A percentile compares a stretch with the other conserved stretches of the same genome.
These are phyloP conservation scores for Tortrix viridana DNA, from an alignment of 2,888 invertebrate genomes.

Conservation along the genomic window DNA sequence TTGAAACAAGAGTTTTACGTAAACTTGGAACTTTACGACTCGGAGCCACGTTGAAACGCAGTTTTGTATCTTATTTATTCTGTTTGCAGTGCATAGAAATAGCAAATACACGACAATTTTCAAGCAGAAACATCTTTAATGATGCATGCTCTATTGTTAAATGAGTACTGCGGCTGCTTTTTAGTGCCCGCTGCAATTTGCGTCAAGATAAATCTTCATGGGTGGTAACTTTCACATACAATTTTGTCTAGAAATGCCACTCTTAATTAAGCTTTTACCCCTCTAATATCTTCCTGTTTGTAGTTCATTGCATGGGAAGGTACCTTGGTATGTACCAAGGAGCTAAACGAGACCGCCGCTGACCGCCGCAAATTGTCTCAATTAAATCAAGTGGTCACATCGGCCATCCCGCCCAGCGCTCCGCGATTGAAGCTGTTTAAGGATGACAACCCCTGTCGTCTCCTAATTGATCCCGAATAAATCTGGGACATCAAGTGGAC, in stretches of 20 bases:
- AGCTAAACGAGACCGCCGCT: conserved; percentile 33
- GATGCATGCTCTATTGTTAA: conserved; percentile 1
- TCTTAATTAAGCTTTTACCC: conserved; percentile 7
- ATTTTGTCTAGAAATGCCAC: conserved; percentile 9
- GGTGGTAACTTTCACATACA: neutral
- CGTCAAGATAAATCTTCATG: no score
- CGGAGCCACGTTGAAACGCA: neutral
- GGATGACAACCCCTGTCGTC: conserved; percentile 51
- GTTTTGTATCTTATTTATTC: conserved; percentile 4
- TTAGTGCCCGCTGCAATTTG: neutral
- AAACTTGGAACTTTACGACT: conserved; percentile 38
- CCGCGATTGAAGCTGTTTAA: conserved; percentile 55
- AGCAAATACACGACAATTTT: neutral
- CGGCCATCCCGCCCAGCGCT: conserved; percentile 49
- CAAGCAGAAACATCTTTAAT: neutral
- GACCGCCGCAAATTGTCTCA: conserved; percentile 60
- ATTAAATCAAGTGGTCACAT: conserved; percentile 73
- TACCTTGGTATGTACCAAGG: conserved; percentile 8
- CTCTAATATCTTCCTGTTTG: conserved; percentile 22
- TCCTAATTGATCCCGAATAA: conserved; percentile 66
- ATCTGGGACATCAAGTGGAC: conserved; percentile 49
- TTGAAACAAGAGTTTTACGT: conserved; percentile 39
- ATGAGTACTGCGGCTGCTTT: neutral
- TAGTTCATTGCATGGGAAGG: conserved; percentile 2
- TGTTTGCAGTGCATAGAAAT: conserved; percentile 3